Percentiles rank a stretch among this genome's conserved stretches.
Evolutionary conservation across 2,113 vertebrate genomes (phyloP).

Genomic region (Oenanthe melanoleuca): DNA sequence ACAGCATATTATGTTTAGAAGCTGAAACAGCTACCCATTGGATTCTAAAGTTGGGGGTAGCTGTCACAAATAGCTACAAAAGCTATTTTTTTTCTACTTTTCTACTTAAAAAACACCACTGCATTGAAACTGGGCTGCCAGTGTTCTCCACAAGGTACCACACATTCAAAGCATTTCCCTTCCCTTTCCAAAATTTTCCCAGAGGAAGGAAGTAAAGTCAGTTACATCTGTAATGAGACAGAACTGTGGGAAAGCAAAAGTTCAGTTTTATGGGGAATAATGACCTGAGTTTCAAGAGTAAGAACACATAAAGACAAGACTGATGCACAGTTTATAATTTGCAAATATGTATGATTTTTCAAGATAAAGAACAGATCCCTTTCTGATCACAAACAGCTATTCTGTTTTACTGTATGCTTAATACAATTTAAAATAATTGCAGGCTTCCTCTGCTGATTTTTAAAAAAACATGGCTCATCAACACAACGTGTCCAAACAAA

Average conservation of each 20-base stretch:
- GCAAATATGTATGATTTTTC: background rate
- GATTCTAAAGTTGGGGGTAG: background rate
- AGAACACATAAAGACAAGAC: background rate
- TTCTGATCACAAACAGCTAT: background rate
- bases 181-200: background rate
- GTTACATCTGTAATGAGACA: background rate
- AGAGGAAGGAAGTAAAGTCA: background rate
- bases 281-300: background rate
- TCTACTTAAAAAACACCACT: background rate
- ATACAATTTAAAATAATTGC: background rate
- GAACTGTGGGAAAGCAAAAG: background rate
- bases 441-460: background rate
- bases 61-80: background rate
- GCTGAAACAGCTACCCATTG: background rate
- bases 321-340: background rate
- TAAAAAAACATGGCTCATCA: background rate
- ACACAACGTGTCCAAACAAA: background rate
- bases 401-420: background rate
- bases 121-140: background rate
- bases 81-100: background rate
- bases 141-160: background rate
- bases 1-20: background rate
- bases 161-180: background rate
- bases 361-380: slow-evolving; percentile 23
- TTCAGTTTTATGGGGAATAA: background rate